phyloP scores from a whole-genome alignment of 53 echinoderm and acorn worm species.

The Luidia sarsii region DNA sequence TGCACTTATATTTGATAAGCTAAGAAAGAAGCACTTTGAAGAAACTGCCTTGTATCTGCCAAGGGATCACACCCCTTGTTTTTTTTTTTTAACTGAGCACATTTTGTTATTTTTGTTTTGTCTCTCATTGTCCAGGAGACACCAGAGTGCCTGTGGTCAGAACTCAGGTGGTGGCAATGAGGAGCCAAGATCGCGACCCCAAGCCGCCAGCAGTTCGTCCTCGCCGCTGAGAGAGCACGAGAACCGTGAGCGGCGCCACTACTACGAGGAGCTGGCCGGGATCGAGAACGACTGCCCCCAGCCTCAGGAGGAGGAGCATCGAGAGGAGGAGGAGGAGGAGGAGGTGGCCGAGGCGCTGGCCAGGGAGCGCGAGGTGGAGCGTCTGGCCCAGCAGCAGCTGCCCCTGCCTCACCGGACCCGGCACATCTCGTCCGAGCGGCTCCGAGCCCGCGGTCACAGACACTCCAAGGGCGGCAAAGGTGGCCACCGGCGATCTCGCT shows the following conservation, averaged over 20 bases:
- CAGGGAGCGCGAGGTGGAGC: conserved; percentile 44
- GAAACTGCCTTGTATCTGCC: too few species aligned
- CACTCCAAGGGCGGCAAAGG: conserved; percentile 51
- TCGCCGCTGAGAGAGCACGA: conserved; percentile 51
- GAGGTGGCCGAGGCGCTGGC: conserved; percentile 9
- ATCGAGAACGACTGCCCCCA: conserved; percentile 82
- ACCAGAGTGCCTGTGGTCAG: conserved; percentile 33
- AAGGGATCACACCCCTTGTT: neutral
- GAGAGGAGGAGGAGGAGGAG: too few species aligned
- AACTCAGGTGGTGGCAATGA: conserved; percentile 5
- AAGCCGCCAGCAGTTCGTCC: conserved; percentile 6
- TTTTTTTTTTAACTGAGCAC: neutral
- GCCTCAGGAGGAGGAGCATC: conserved; percentile 46
- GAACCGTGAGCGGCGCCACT: conserved; percentile 82
- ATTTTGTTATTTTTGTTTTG: neutral
- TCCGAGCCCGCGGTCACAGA: conserved; percentile 46
- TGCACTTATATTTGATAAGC: too few species aligned
- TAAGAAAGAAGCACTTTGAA: too few species aligned
- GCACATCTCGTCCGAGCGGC: conserved; percentile 48
- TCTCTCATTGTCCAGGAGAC: conserved; percentile 23
- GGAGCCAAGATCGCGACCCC: conserved; percentile 21
- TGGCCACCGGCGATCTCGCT: conserved; percentile 53
- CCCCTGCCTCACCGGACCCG: conserved; percentile 27
- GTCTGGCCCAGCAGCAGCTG: conserved; percentile 16
- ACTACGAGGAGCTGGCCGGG: conserved; percentile 90